These are phyloP conservation scores for Phaenicophaeus curvirostris DNA, from an alignment of 2,797 vertebrate species.

Conservation along the genomic window DNA sequence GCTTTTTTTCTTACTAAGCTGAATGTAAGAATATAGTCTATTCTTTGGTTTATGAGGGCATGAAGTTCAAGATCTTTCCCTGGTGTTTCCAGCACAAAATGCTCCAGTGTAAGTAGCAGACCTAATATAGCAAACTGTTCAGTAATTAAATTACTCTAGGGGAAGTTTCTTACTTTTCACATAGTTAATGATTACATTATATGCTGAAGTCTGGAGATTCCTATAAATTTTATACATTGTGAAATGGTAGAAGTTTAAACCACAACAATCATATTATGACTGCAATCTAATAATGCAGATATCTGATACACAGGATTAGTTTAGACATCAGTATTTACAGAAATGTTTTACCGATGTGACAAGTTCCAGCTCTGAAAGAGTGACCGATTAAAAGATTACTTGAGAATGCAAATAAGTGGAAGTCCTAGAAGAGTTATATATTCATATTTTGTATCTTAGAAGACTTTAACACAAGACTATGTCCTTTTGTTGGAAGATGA, in stretches of 20 bases:
- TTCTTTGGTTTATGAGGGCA: not conserved
- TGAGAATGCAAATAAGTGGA: not conserved
- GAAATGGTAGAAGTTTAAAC: slow-evolving; percentile 4
- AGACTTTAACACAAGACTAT: not conserved
- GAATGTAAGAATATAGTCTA: not conserved
- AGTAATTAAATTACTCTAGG: not conserved
- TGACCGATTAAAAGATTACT: not conserved
- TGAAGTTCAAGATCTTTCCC: not conserved
- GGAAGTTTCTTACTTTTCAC: not conserved
- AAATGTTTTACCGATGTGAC: not conserved
- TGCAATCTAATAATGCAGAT: not conserved
- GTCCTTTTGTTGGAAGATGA: not conserved
- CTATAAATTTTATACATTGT: not conserved
- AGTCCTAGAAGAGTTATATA: not conserved
- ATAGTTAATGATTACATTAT: not conserved
- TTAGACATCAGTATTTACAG: not conserved
- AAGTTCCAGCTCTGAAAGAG: not conserved
- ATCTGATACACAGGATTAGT: not conserved
- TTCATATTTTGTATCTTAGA: not conserved
- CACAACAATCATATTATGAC: not conserved
- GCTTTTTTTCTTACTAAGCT: not conserved
- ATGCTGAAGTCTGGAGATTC: not conserved
- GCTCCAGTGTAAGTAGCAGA: not conserved
- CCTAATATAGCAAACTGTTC: not conserved
- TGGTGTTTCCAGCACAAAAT: not conserved